Evolutionary conservation across 2,113 vertebrate genomes (phyloP), one percentile per base, ranked within the genome.

Genomic region (Terrapene triunguis): DNA sequence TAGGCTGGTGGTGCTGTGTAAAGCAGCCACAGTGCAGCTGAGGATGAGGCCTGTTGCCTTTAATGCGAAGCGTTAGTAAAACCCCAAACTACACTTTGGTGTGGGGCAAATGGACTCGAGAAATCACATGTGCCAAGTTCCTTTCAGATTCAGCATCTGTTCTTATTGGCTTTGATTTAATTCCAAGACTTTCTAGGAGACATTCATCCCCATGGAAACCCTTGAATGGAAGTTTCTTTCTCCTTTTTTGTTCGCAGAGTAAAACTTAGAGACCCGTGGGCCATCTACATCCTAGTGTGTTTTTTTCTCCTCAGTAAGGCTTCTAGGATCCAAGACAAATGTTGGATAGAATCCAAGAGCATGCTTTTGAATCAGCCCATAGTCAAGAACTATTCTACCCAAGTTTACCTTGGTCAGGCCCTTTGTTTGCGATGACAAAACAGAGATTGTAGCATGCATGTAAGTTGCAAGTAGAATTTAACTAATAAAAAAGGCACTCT

Each of bases 121-220:
- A 92, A 82, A 89, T 96, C 85, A 88, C 87, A 93, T 94, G 93
- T 88, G 84, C 95, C 85, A 50, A 51, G 25, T 47, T 96, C 65
- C 54, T 50, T 93, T 96, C 88, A 38, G n/a, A 91, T 96, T 93
- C 69, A 1, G 93, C 96, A 92, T 97, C 94, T 97, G 96, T 80
- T 96, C 95, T 89, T 92, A 83, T 86, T 96, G 78, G 79, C 89
- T 92, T 96, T 96, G 88, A 94, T 91, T 97, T 88, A 89, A 97
- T 90, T 96, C 96, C 86, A 88, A 94, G 93, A 84, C 94, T 89
- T 96, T 96, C 86, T 96, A 84, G 92, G 92, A 96, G 87, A 92
- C 94, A 92, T 97, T 96, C 89, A 97, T 97, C 97, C 91, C 97
- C 96, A 97, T 97, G 96, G 96, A 97, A 97, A 97, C 96, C 91